phyloP scores from a whole-genome alignment of 2,113 vertebrate species.

The Azemiops feae region DNA sequence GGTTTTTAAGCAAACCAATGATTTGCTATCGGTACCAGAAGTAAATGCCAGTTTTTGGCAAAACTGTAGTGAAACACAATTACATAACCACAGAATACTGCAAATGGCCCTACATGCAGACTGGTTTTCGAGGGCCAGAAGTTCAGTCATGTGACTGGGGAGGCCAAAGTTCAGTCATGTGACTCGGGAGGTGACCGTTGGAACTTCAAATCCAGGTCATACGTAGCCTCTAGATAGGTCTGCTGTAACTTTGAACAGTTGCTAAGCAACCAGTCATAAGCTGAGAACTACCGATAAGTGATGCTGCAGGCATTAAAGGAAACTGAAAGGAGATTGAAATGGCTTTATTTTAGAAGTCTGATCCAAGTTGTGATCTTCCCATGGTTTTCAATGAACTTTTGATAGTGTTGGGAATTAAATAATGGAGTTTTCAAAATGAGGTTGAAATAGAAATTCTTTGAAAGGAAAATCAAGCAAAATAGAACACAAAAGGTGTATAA shows the following conservation, averaged over 20 bases:
- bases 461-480: not conserved
- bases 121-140: not conserved
- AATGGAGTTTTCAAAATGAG: not conserved
- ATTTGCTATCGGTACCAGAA: not conserved
- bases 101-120: not conserved
- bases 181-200: rapidly evolving
- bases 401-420: not conserved
- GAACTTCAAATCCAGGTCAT: not conserved
- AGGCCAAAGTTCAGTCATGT: too few species aligned
- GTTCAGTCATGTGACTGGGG: not conserved
- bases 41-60: not conserved
- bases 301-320: slow-evolving; percentile 45
- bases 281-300: not conserved
- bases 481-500: not conserved
- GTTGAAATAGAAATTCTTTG: not conserved
- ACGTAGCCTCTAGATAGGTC: not conserved
- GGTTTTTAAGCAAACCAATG: too few species aligned
- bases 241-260: not conserved
- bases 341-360: not conserved
- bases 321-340: slow-evolving; percentile 52
- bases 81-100: not conserved
- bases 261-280: not conserved
- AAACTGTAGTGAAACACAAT: too few species aligned
- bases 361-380: not conserved
- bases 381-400: slow-evolving; percentile 9